Percentiles rank a stretch among this genome's conserved stretches.
Conservation (phyloP, 2,888 invertebrate genomes). For the Zaprionus bogoriensis region DNA sequence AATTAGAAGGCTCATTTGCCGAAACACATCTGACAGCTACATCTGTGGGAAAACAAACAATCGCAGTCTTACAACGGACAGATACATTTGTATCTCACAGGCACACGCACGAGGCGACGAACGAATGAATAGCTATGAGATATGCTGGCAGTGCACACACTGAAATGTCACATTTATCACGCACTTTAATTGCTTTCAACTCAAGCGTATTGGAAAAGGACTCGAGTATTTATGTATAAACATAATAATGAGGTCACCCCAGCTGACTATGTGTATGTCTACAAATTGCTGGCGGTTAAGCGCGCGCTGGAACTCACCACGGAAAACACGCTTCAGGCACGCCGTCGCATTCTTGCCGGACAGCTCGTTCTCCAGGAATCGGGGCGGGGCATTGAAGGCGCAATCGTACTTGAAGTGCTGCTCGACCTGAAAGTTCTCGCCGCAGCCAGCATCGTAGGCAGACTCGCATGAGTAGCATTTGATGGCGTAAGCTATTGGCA, state of each 20-base stretch:
- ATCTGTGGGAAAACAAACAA: not conserved
- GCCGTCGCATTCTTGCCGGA: slow-evolving; percentile 77
- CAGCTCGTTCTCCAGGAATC: slow-evolving; percentile 73
- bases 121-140: not conserved
- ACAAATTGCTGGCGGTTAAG: not conserved
- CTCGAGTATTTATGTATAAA: not conserved
- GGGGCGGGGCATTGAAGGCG: slow-evolving; percentile 73
- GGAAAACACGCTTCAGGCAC: slow-evolving; percentile 78
- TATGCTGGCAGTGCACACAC: not conserved
- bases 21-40: not conserved
- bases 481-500: slow-evolving; percentile 76
- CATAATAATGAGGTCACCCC: slow-evolving; percentile 1
- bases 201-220: not conserved
- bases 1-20: not conserved
- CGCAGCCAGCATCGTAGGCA: slow-evolving; percentile 75
- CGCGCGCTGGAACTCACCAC: slow-evolving; percentile 67
- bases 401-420: slow-evolving; percentile 79
- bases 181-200: not conserved
- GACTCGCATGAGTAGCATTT: slow-evolving; percentile 82
- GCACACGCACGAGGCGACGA: too few species aligned
- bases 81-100: not conserved
- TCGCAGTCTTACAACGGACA: not conserved
- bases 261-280: too few species aligned
- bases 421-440: slow-evolving; percentile 74
- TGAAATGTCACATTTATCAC: not conserved